A percentile compares a stretch with the other conserved stretches of the same genome.
Evolutionary conservation across 1,140 invertebrate genomes (phyloP).

Genomic region (Mylabris phalerata): DNA sequence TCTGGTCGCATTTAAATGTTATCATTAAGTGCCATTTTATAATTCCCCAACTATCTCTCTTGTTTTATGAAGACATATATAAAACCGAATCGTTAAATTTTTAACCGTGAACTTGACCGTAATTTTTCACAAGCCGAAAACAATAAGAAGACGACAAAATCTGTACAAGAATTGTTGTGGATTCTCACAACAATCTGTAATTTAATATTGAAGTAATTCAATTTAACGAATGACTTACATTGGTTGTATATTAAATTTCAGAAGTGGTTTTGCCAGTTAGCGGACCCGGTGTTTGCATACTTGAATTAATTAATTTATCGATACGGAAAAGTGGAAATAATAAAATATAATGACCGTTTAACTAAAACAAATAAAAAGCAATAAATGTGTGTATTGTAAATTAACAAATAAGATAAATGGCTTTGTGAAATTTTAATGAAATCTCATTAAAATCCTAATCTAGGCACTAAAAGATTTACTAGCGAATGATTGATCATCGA

Average conservation of each 20-base stretch:
- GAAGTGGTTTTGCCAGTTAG: constrained; percentile 13
- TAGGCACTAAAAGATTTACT: too few species aligned
- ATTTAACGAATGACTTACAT: constrained; percentile 13
- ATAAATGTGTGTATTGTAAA: too few species aligned
- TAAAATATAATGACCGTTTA: too few species aligned
- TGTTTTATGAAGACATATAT: constrained; percentile 25
- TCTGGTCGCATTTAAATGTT: constrained; percentile 24
- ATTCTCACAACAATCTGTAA: neutral
- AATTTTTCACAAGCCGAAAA: too few species aligned
- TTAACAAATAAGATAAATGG: too few species aligned
- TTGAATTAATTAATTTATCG: constrained; percentile 7
- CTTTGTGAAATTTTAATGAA: too few species aligned
- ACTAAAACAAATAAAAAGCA: too few species aligned
- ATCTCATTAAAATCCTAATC: too few species aligned
- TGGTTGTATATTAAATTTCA: constrained; percentile 11
- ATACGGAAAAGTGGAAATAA: neutral
- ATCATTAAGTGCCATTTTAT: constrained; percentile 24
- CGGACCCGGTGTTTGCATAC: constrained; percentile 1
- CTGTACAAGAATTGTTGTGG: too few species aligned
- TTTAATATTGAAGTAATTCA: constrained; percentile 12
- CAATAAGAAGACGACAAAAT: too few species aligned
- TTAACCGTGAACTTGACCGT: neutral
- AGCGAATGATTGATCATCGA: too few species aligned
- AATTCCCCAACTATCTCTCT: constrained; percentile 2
- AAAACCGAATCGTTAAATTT: constrained; percentile 2